phyloP scores from a whole-genome alignment of 2,113 vertebrate species.

The Megalops atlanticus region DNA sequence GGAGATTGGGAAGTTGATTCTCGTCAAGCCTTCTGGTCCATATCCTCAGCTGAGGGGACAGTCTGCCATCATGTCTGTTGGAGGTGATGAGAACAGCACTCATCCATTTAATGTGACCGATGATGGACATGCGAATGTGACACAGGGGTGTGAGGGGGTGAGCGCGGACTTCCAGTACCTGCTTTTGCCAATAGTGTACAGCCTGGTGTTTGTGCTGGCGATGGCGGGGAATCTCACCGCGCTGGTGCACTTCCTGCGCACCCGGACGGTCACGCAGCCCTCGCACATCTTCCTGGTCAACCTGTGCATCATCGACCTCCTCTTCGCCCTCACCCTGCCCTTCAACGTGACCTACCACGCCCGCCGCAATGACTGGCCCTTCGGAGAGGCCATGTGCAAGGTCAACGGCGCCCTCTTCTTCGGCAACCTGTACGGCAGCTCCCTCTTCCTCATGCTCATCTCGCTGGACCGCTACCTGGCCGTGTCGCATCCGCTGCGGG shows the following conservation, averaged over 20 bases:
- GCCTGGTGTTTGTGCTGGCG: constrained; percentile 42
- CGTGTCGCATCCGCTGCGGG: constrained; percentile 54
- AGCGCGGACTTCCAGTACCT: constrained; percentile 43
- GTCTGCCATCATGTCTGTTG: background rate
- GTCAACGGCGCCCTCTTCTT: constrained; percentile 59
- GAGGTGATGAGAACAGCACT: background rate
- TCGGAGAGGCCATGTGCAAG: constrained; percentile 61
- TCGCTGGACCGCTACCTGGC: constrained; percentile 69
- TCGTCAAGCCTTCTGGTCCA: background rate
- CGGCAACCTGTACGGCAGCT: constrained; percentile 63
- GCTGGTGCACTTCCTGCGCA: constrained; percentile 34
- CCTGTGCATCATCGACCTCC: constrained; percentile 63
- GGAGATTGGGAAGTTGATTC: too few species aligned
- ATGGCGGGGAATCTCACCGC: constrained; percentile 34
- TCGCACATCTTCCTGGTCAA: constrained; percentile 52
- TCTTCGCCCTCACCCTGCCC: constrained; percentile 63
- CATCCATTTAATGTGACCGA: background rate
- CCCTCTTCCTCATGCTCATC: constrained; percentile 63
- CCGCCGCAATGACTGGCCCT: constrained; percentile 57
- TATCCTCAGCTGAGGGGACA: background rate
- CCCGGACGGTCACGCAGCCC: constrained; percentile 16
- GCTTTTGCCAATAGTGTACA: constrained; percentile 42
- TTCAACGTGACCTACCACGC: constrained; percentile 62
- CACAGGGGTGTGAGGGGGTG: constrained; percentile 6
- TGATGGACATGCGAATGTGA: background rate